phyloP scores from a whole-genome alignment of 2,113 vertebrate genomes.

The Rhynchomys soricoides region DNA sequence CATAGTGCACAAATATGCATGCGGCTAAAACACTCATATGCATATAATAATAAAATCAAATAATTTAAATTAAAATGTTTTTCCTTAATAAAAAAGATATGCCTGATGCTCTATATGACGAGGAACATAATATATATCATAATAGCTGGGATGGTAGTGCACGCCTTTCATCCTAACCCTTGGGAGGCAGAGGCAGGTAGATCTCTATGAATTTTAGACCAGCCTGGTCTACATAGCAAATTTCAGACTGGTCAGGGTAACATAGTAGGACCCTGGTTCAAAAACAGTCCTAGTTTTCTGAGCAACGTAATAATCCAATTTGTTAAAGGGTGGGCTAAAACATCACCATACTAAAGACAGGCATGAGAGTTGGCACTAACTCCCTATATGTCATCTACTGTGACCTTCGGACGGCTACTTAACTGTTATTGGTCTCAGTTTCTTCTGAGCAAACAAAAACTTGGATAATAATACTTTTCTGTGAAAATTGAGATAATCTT shows the following conservation, averaged over 20 bases:
- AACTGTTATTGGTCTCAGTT: background rate
- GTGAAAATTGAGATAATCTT: background rate
- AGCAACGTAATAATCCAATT: background rate
- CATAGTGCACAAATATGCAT: background rate
- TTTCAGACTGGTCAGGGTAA: background rate
- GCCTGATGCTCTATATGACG: background rate
- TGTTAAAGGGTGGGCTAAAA: background rate
- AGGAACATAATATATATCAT: background rate
- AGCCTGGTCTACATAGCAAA: background rate
- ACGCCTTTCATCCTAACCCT: background rate
- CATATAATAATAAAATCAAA: background rate
- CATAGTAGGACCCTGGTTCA: background rate
- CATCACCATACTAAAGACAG: background rate
- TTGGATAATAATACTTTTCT: background rate
- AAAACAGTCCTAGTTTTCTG: constrained; percentile 26
- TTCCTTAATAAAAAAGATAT: background rate
- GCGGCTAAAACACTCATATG: background rate
- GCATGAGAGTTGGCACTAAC: background rate
- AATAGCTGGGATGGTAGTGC: background rate
- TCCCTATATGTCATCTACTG: background rate
- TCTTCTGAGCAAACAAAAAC: constrained; percentile 31
- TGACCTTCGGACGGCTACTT: constrained; percentile 2
- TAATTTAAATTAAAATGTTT: background rate
- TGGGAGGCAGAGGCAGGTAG: background rate
- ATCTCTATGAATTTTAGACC: background rate